phyloP scores from a whole-genome alignment of 2,888 invertebrate genomes.

The Agrilus biguttatus region DNA sequence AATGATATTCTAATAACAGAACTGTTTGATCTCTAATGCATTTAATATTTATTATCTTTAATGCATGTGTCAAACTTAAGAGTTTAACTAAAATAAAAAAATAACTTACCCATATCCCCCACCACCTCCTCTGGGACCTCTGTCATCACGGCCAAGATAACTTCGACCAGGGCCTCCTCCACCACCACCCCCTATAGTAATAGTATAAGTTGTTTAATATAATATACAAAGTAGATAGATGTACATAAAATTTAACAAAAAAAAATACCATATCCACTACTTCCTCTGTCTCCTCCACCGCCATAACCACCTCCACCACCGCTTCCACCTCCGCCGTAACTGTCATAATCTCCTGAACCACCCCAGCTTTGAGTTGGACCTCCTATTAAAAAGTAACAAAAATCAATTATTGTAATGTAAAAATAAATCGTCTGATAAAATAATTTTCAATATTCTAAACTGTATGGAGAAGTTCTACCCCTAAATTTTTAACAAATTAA shows the following conservation, averaged over 20 bases:
- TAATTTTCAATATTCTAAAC: slow-evolving; percentile 10
- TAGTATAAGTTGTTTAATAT: neutral
- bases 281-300: slow-evolving; percentile 39
- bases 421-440: neutral
- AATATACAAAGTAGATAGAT: neutral
- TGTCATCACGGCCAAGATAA: too few relatives aligned
- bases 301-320: slow-evolving; percentile 39
- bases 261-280: slow-evolving; percentile 39
- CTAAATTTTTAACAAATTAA: slow-evolving; percentile 19
- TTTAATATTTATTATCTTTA: too few relatives aligned
- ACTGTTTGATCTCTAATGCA: too few relatives aligned
- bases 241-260: neutral
- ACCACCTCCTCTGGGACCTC: too few relatives aligned
- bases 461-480: slow-evolving; percentile 26
- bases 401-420: slow-evolving; percentile 1
- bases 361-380: slow-evolving; percentile 14
- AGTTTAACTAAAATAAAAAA: too few relatives aligned
- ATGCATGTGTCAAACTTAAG: too few relatives aligned
- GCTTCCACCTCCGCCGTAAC: slow-evolving; percentile 30
- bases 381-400: slow-evolving; percentile 5
- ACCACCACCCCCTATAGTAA: too few relatives aligned
- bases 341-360: slow-evolving; percentile 31
- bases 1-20: too few relatives aligned
- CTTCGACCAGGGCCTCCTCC: too few relatives aligned
- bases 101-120: too few relatives aligned